Evolutionary conservation across 1,140 invertebrate species (phyloP), one percentile per base, ranked within the genome.

Genomic region (Drosophila fuyamai): DNA sequence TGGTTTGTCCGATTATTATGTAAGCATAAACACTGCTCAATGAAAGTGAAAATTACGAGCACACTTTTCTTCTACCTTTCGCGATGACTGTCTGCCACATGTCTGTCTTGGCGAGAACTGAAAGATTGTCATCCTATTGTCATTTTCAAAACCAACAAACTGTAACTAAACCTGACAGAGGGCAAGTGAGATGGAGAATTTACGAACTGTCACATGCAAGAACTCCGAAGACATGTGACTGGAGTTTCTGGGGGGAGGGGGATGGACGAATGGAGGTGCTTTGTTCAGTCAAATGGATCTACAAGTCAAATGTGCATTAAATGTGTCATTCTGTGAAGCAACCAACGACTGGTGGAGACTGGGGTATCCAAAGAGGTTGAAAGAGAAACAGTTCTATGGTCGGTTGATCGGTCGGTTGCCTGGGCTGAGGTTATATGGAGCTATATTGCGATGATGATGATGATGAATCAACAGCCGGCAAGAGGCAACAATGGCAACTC

Each of bases 91-190:
- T 71, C 67, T 71, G 68, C 43, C 68, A 71, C 68, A 71, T 71
- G 68, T 71, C 68, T 71, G 43, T 71, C 51, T 70, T 70, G 36
- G 29, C 36, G 18, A 77, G 56, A 77, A 76, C 62, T 27, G 18
- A 32, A 77, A 77, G 63, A 71, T 72, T 72, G 74, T 68, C 75
- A 85, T 91, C 71, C 79, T 72, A 80, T 89, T 91, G 85, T 91
- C 90, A 77, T 77, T 91, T 91, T 91, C 85, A 90, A 81, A 91
- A 81, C 72, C 85, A 91, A 86, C 90, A 91, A 91, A 84, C 70
- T 91, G 90, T 86, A 91, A 89, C 90, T 80, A 72, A 91, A 81
- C 76, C 79, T 61, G 47, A 53, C 47, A 29, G 35, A 44, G 41
- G 16, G n/a, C 47, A 41, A 57, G 59, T 63, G 59, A 75, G 59